phyloP scores from a whole-genome alignment of 2,797 vertebrate species.

The Podarcis siculus region DNA sequence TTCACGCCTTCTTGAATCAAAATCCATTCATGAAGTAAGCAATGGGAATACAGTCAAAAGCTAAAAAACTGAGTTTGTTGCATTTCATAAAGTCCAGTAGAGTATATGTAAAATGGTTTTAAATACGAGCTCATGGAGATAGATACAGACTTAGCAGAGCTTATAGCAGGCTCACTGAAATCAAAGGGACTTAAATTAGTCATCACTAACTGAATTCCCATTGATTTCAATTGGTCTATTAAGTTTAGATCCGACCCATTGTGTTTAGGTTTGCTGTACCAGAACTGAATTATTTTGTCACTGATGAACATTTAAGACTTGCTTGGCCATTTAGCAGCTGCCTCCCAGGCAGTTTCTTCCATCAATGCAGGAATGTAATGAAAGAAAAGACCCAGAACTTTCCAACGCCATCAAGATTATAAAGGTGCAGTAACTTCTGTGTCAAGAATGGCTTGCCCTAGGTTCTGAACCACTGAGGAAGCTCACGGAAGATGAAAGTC shows the following conservation, averaged over 20 bases:
- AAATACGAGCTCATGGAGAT: not conserved
- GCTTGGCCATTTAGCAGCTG: not conserved
- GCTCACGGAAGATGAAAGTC: no score
- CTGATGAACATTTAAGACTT: not conserved
- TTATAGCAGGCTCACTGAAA: no score
- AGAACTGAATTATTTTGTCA: not conserved
- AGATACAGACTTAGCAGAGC: no score
- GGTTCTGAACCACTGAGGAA: no score
- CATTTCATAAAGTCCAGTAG: slow-evolving; percentile 33
- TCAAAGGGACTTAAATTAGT: no score
- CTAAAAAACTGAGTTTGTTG: slow-evolving; percentile 38
- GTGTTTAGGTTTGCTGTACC: not conserved
- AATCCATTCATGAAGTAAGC: slow-evolving; percentile 53
- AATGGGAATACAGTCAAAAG: slow-evolving; percentile 53
- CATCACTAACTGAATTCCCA: no score
- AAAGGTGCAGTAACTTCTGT: not conserved
- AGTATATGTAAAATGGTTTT: slow-evolving; percentile 29
- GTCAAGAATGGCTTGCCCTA: no score
- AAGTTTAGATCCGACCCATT: no score
- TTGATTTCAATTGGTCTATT: no score
- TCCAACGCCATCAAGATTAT: not conserved
- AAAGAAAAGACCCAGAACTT: not conserved
- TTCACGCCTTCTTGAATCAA: slow-evolving; percentile 26
- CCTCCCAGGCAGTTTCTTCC: not conserved
- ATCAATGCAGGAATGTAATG: not conserved